phyloP scores from a whole-genome alignment of 2,888 invertebrate genomes.

The Carabus problematicus region DNA sequence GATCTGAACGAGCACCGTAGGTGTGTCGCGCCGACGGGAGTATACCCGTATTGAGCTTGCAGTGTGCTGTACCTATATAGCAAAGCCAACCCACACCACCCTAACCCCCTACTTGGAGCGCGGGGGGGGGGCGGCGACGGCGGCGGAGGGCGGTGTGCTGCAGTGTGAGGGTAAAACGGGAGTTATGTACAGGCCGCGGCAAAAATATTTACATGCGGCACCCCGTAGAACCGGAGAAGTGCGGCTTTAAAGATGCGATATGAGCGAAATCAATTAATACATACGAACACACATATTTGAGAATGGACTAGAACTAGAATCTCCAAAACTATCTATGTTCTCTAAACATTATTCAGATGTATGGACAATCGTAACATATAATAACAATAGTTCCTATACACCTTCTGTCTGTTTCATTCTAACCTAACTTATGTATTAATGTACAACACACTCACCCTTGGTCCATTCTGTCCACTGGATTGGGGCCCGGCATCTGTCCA shows the following conservation, averaged over 20 bases:
- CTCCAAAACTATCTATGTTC: too few relatives aligned
- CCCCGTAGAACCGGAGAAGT: too few relatives aligned
- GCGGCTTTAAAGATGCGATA: too few relatives aligned
- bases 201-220: slow-evolving; percentile 61
- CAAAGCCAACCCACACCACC: slow-evolving; percentile 36
- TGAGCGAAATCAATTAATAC: too few relatives aligned
- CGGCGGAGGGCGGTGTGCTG: slow-evolving; percentile 54
- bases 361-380: too few relatives aligned
- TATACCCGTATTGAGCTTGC: slow-evolving; percentile 58
- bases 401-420: too few relatives aligned
- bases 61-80: slow-evolving; percentile 51
- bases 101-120: slow-evolving; percentile 46
- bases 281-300: too few relatives aligned
- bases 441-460: slow-evolving; percentile 69
- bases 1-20: slow-evolving; percentile 48
- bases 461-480: slow-evolving; percentile 82
- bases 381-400: too few relatives aligned
- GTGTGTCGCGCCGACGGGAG: slow-evolving; percentile 55
- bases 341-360: too few relatives aligned
- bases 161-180: slow-evolving; percentile 55
- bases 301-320: too few relatives aligned
- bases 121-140: slow-evolving; percentile 24
- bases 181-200: slow-evolving; percentile 63
- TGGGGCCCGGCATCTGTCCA: slow-evolving; percentile 72
- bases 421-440: too few relatives aligned